These are phyloP conservation scores for Speoplatyrhinus poulsoni DNA, from an alignment of 2,113 vertebrate genomes.

Conservation along the genomic window DNA sequence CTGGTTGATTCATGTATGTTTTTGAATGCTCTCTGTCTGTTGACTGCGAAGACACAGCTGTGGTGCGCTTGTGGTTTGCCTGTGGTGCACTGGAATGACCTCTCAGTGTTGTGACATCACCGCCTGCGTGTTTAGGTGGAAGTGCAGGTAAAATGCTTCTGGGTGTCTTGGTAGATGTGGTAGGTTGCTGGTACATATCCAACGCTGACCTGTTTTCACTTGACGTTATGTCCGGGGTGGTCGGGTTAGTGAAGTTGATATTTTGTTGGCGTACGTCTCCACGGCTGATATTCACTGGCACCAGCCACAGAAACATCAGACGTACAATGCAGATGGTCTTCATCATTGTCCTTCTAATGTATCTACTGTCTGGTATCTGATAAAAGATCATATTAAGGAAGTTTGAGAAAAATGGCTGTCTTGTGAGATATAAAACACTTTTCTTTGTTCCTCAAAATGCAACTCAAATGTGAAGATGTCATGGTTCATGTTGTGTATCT, in stretches of 20 bases:
- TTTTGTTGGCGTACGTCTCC: conserved; percentile 5
- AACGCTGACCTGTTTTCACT: not conserved
- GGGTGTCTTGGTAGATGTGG: not conserved
- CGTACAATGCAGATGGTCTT: conserved; percentile 16
- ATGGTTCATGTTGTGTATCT: too few relatives aligned
- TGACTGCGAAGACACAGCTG: not conserved
- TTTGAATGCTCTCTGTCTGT: not conserved
- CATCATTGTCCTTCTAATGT: conserved; percentile 10
- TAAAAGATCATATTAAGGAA: conserved; percentile 12
- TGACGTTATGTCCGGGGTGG: not conserved
- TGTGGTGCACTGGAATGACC: not conserved
- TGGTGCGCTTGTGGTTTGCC: not conserved
- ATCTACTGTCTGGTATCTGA: conserved; percentile 15
- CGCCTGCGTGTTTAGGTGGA: not conserved
- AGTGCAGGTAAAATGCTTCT: not conserved
- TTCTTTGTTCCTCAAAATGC: conserved; percentile 30
- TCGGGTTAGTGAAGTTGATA: not conserved
- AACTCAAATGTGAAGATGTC: too few relatives aligned
- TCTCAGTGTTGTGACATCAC: not conserved
- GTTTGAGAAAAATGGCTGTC: conserved; percentile 2
- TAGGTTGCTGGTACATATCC: not conserved
- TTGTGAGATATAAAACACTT: conserved; percentile 20
- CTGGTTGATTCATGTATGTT: not conserved
- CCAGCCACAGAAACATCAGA: conserved; percentile 34
- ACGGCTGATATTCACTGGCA: conserved; percentile 32